phyloP scores from a whole-genome alignment of 2,113 vertebrate species.

The Poicephalus meyeri region DNA sequence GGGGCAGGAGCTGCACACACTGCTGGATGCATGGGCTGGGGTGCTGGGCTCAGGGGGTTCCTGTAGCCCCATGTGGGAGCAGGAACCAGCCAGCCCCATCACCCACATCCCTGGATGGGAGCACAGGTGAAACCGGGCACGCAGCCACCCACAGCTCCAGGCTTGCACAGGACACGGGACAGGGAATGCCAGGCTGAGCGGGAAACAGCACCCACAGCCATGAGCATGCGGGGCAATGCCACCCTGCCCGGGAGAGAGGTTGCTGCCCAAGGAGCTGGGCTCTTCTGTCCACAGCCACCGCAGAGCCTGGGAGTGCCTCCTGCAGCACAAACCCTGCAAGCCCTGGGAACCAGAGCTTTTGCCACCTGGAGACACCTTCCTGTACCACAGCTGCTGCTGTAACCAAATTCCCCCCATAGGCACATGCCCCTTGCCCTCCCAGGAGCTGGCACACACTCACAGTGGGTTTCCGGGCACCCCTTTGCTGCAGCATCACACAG shows the following conservation, averaged over 20 bases:
- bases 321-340: fast-evolving
- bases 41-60: not conserved
- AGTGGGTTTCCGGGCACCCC: not conserved
- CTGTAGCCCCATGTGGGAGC: not conserved
- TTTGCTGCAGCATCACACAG: not conserved
- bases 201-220: not conserved
- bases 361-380: not conserved
- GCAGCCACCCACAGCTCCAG: not conserved
- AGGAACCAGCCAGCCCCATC: not conserved
- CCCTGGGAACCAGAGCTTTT: not conserved
- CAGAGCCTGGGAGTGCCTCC: not conserved
- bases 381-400: not conserved
- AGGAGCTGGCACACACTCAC: not conserved
- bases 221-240: fast-evolving
- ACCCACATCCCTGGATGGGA: not conserved
- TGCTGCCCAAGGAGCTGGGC: not conserved
- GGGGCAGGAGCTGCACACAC: fast-evolving
- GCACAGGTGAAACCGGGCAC: fast-evolving
- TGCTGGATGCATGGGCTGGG: fast-evolving
- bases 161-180: not conserved
- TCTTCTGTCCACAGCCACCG: fast-evolving
- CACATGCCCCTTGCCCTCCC: not conserved
- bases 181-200: not conserved
- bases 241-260: not conserved
- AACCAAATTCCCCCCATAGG: fast-evolving